phyloP scores from a whole-genome alignment of 2,888 invertebrate species.

The Dolichomitus sp. region DNA sequence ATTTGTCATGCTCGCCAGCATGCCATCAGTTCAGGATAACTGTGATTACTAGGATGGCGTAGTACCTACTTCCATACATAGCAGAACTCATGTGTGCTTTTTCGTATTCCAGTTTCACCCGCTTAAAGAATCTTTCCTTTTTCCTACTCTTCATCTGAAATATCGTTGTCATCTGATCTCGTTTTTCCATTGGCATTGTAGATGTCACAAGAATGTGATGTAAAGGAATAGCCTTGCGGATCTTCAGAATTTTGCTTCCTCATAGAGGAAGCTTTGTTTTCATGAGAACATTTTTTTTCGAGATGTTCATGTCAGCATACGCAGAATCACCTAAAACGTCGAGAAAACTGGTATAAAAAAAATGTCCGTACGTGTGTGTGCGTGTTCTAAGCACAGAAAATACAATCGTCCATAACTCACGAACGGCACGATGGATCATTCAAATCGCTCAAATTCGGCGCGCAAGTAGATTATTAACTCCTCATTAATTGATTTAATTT shows the following conservation, averaged over 20 bases:
- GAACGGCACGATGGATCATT: no score
- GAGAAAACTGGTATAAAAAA: no score
- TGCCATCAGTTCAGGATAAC: constrained; percentile 6
- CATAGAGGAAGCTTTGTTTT: no score
- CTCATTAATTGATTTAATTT: no score
- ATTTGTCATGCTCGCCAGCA: constrained; percentile 69
- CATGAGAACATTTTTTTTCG: no score
- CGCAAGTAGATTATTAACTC: no score
- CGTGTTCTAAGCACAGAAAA: no score
- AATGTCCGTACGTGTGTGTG: no score
- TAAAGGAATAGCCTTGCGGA: background rate
- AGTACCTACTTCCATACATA: background rate
- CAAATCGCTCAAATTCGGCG: no score
- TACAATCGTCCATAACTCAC: no score
- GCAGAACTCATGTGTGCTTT: background rate
- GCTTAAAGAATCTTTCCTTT: background rate
- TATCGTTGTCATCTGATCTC: background rate
- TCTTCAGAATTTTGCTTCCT: constrained; percentile 24
- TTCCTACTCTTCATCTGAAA: background rate
- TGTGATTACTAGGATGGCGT: constrained; percentile 3
- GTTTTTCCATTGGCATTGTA: background rate
- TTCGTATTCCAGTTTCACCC: background rate
- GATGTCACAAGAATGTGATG: background rate
- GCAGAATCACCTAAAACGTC: no score
- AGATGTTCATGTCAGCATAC: no score